Conservation (phyloP, 2,888 invertebrate genomes). For the Tromatobia lineatoria region DNA sequence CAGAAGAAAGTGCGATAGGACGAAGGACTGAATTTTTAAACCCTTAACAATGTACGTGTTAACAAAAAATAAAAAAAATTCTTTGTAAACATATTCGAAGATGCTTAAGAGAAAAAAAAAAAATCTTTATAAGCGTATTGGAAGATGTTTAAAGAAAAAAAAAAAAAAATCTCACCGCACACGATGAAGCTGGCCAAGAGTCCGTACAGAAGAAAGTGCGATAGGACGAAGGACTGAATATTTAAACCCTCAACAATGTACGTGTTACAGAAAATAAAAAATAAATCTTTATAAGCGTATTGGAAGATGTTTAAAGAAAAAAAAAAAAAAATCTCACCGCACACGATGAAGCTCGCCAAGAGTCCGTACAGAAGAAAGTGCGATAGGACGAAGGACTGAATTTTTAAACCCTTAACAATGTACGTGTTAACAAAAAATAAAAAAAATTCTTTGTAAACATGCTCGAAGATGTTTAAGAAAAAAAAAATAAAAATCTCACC, state of each 20-base stretch:
- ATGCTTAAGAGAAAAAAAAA: background rate
- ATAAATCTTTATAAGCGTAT: background rate
- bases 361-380: slow-evolving; percentile 54
- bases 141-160: background rate
- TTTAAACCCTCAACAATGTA: no score
- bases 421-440: no score
- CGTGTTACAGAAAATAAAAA: no score
- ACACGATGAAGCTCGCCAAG: slow-evolving; percentile 45
- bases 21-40: slow-evolving; percentile 8
- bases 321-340: slow-evolving; percentile 42
- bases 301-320: background rate
- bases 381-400: slow-evolving; percentile 26
- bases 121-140: background rate
- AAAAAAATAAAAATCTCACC: slow-evolving; percentile 48
- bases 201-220: slow-evolving; percentile 52
- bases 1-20: slow-evolving; percentile 39
- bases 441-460: background rate
- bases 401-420: no score
- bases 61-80: background rate
- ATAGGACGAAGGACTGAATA: slow-evolving; percentile 13
- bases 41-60: no score
- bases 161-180: slow-evolving; percentile 42
- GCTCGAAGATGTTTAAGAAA: background rate
- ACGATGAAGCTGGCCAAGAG: slow-evolving; percentile 49
- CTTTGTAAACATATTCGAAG: background rate